phyloP scores from a whole-genome alignment of 2,797 vertebrate genomes.

The Rhinophrynus dorsalis region DNA sequence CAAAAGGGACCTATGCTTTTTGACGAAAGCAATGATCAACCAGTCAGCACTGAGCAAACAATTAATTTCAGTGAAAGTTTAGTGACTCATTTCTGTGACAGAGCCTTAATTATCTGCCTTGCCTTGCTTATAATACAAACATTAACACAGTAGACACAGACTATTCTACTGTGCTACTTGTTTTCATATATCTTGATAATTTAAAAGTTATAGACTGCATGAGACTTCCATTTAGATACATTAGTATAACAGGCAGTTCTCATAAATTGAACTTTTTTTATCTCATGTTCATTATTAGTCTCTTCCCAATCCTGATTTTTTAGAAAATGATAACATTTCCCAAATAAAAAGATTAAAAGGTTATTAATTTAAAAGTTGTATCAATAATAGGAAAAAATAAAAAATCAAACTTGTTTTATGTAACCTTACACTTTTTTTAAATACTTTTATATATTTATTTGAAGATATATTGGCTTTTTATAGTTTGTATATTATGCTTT shows the following conservation, averaged over 20 bases:
- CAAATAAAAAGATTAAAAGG: too few species aligned
- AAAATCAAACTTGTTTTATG: too few species aligned
- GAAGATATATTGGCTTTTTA: too few species aligned
- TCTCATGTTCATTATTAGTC: background rate
- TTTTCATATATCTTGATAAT: background rate
- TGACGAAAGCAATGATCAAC: constrained; percentile 30
- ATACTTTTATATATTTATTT: too few species aligned
- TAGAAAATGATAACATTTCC: too few species aligned
- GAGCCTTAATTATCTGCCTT: constrained; percentile 1
- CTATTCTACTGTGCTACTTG: background rate
- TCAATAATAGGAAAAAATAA: too few species aligned
- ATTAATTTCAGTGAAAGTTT: constrained; percentile 16
- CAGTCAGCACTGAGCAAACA: constrained; percentile 37
- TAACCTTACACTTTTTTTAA: too few species aligned
- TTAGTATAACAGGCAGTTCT: background rate
- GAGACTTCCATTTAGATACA: background rate
- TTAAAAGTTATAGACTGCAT: background rate
- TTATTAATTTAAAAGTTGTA: too few species aligned
- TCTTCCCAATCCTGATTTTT: background rate
- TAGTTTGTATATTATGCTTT: too few species aligned
- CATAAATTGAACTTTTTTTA: too few species aligned
- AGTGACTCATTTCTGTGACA: constrained; percentile 40
- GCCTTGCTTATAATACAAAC: too few species aligned
- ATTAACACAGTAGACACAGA: too few species aligned
- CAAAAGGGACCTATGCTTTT: constrained; percentile 22